These are phyloP conservation scores for Diabrotica virgifera DNA, from an alignment of 1,140 invertebrate species.

Conservation along the genomic window DNA sequence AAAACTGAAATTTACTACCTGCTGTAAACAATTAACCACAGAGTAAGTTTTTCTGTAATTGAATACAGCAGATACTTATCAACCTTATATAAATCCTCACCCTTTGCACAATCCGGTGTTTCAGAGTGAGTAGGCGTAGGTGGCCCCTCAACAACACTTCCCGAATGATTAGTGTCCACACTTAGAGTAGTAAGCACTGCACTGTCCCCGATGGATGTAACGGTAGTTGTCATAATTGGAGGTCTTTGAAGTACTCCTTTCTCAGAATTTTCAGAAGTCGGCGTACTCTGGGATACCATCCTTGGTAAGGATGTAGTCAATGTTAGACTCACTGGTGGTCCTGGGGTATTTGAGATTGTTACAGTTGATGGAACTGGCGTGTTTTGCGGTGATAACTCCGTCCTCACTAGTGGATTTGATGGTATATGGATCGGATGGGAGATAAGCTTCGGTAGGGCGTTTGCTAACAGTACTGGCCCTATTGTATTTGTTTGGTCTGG, in stretches of 20 bases:
- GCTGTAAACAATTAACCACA: neutral
- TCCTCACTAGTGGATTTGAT: conserved; percentile 14
- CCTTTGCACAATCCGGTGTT: conserved; percentile 59
- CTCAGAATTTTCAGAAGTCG: conserved; percentile 20
- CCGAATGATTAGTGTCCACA: conserved; percentile 56
- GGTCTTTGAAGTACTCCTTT: conserved; percentile 18
- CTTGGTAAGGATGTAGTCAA: conserved; percentile 47
- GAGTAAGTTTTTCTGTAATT: neutral
- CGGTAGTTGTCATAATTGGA: neutral
- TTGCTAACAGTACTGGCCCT: conserved; percentile 62
- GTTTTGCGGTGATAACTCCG: conserved; percentile 45
- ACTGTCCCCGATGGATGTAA: conserved; percentile 31
- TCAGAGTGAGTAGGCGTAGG: conserved; percentile 70
- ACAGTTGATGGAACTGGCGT: conserved; percentile 47
- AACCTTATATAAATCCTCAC: conserved; percentile 26
- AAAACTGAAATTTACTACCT: no score
- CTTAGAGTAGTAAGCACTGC: conserved; percentile 49
- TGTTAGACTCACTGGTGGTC: conserved; percentile 53
- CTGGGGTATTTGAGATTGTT: conserved; percentile 55
- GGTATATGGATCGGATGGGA: conserved; percentile 48
- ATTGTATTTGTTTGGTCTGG: conserved; percentile 36
- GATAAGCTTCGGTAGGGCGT: conserved; percentile 67
- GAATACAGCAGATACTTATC: neutral
- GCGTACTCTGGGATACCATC: conserved; percentile 33
- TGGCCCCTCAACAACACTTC: conserved; percentile 54